Percentiles rank a stretch among this genome's conserved stretches.
phyloP scores from a whole-genome alignment of 2,113 vertebrate genomes.

The Verasper variegatus region DNA sequence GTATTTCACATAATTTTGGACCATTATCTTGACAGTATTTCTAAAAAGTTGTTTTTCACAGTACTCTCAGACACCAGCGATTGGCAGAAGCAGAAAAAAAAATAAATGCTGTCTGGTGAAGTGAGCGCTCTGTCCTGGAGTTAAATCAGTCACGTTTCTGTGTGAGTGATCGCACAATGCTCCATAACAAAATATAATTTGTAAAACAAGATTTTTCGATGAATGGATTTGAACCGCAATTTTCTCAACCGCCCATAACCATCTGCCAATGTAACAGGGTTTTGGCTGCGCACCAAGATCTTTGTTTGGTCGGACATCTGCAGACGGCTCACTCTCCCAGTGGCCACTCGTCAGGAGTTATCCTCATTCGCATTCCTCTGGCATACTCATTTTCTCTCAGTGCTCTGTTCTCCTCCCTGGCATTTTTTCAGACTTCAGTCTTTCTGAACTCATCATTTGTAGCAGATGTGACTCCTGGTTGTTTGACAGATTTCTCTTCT shows the following conservation, averaged over 20 bases:
- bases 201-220: background rate
- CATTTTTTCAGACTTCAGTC: background rate
- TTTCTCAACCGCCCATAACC: background rate
- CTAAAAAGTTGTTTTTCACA: background rate
- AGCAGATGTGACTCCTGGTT: background rate
- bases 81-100: background rate
- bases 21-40: background rate
- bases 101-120: background rate
- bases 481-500: background rate
- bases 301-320: background rate
- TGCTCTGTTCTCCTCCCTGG: background rate
- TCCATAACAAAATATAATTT: background rate
- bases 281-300: background rate
- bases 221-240: background rate
- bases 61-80: background rate
- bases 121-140: background rate
- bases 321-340: background rate
- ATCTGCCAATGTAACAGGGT: background rate
- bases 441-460: background rate
- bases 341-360: background rate
- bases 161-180: background rate
- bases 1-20: background rate
- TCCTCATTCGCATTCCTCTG: background rate
- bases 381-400: background rate
- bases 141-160: background rate